These are phyloP conservation scores for Fabriciana adippe DNA, from an alignment of 2,888 invertebrate genomes.

Conservation along the genomic window DNA sequence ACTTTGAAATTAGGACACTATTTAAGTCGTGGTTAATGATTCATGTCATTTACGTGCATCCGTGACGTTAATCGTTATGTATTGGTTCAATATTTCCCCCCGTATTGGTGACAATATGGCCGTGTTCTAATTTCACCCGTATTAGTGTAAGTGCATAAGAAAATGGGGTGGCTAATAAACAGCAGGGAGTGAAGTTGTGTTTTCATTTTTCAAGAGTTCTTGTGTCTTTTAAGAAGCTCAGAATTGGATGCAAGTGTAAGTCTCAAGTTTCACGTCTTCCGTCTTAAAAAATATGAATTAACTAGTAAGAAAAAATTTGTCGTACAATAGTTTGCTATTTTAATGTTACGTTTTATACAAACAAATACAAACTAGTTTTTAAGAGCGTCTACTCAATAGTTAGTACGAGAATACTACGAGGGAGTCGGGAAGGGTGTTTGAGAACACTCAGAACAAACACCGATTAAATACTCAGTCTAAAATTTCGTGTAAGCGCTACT, in stretches of 20 bases:
- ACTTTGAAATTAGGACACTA: too few relatives aligned
- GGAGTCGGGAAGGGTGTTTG: not conserved
- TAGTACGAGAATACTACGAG: not conserved
- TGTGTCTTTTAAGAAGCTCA: not conserved
- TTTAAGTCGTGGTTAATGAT: too few relatives aligned
- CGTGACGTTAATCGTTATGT: too few relatives aligned
- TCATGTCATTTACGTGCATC: too few relatives aligned
- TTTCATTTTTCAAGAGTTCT: slow-evolving; percentile 3
- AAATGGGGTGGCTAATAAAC: not conserved
- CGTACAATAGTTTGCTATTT: too few relatives aligned
- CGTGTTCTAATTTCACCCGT: not conserved
- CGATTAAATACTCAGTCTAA: not conserved
- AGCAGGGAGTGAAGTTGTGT: not conserved
- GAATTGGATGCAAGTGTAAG: not conserved
- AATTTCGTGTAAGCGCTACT: not conserved
- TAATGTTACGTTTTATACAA: too few relatives aligned
- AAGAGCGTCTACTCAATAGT: not conserved
- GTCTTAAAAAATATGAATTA: too few relatives aligned
- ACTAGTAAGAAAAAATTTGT: too few relatives aligned
- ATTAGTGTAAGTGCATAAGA: not conserved
- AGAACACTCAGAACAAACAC: not conserved
- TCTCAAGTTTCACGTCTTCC: not conserved
- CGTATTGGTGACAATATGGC: not conserved
- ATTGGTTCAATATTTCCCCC: too few relatives aligned
- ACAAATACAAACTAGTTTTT: not conserved